Conservation (phyloP, 2,113 vertebrate genomes). For the Nannobrachium achirus region DNA sequence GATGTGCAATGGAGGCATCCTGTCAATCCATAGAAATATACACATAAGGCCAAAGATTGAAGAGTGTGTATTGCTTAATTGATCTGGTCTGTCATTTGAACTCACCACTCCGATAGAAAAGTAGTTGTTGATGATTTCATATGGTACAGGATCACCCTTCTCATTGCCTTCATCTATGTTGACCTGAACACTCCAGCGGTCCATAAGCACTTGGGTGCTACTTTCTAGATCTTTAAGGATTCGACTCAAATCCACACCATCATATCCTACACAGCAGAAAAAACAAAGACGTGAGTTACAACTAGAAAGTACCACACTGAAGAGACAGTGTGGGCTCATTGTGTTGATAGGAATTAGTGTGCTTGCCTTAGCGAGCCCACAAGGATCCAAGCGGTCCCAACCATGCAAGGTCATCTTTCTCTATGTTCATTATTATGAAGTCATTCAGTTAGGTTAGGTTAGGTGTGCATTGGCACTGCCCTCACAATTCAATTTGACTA, state of each 20-base stretch:
- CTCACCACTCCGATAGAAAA: slow-evolving; percentile 96
- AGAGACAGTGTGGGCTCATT: no score
- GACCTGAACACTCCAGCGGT: slow-evolving; percentile 90
- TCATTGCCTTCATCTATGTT: slow-evolving; percentile 81
- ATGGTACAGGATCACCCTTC: slow-evolving; percentile 90
- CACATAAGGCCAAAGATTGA: neutral
- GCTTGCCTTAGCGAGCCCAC: no score
- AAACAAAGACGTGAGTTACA: neutral
- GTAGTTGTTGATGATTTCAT: slow-evolving; percentile 97
- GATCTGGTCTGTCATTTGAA: slow-evolving; percentile 11
- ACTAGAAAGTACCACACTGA: no score
- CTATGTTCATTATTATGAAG: neutral
- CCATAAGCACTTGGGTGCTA: slow-evolving; percentile 82
- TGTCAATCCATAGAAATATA: slow-evolving; percentile 54
- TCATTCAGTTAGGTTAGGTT: no score
- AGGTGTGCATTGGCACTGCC: no score
- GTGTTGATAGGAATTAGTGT: no score
- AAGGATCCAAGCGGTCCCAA: neutral
- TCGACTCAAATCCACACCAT: slow-evolving; percentile 84
- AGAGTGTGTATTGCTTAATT: neutral
- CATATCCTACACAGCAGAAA: slow-evolving; percentile 78
- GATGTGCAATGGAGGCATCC: slow-evolving; percentile 94
- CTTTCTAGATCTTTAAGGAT: slow-evolving; percentile 87
- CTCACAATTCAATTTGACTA: no score
- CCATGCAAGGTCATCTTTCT: neutral